phyloP scores from a whole-genome alignment of 2,888 invertebrate species.

The Patella ulyssiponensis region DNA sequence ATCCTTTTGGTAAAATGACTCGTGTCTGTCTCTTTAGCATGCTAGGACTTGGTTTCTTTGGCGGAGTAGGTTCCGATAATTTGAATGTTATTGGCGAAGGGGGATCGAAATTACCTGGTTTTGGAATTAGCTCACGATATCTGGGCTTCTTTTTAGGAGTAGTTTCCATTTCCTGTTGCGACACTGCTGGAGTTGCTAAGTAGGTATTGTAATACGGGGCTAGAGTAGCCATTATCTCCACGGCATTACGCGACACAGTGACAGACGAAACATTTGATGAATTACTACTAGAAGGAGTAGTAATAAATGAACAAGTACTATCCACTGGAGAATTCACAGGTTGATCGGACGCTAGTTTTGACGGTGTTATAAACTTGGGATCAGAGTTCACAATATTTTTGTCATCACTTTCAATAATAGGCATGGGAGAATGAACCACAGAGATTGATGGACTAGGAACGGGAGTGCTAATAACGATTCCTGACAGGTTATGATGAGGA shows the following conservation, averaged over 20 bases:
- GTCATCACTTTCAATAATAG: not conserved
- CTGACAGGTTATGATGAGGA: not conserved
- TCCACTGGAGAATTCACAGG: not conserved
- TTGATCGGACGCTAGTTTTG: not conserved
- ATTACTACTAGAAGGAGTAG: constrained; percentile 14
- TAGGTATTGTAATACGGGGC: constrained; percentile 45
- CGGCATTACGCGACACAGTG: constrained; percentile 39
- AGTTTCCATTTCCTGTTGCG: constrained; percentile 35
- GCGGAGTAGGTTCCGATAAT: constrained; percentile 25
- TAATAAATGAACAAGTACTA: not conserved
- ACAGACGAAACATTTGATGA: not conserved
- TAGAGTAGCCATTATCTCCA: constrained; percentile 51
- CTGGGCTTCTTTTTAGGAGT: constrained; percentile 44
- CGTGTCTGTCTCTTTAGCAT: constrained; percentile 57
- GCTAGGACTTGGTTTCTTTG: constrained; percentile 35
- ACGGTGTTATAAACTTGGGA: constrained; percentile 4
- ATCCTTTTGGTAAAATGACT: constrained; percentile 66
- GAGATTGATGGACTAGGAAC: not conserved
- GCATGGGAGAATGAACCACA: not conserved
- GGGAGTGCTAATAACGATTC: not conserved
- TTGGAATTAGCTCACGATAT: constrained; percentile 17
- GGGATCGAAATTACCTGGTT: constrained; percentile 35
- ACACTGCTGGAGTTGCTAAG: not conserved
- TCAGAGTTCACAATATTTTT: not conserved
- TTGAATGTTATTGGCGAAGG: constrained; percentile 33